Evolutionary conservation across 2,113 vertebrate species (phyloP).

Genomic region (Notarius quadriscutis): DNA sequence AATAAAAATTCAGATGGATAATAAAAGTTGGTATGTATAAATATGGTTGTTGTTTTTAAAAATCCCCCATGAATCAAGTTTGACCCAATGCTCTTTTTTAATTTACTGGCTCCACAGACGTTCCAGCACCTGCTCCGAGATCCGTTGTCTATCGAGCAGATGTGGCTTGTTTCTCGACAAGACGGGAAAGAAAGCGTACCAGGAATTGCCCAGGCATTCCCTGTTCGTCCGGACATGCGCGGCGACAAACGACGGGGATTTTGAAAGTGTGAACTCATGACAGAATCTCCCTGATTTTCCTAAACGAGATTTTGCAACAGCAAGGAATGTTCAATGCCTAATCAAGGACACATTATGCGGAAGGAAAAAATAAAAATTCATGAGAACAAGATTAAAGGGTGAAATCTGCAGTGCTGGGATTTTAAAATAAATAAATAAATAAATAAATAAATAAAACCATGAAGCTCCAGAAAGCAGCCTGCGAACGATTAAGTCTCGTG

Average conservation of each 20-base stretch:
- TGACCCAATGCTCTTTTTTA: constrained; percentile 56
- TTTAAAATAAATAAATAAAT: neutral
- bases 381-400: neutral
- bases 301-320: constrained; percentile 21
- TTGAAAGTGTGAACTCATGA: constrained; percentile 20
- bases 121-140: constrained; percentile 50
- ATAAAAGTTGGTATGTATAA: constrained; percentile 16
- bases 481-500: neutral
- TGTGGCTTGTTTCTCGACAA: neutral
- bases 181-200: neutral
- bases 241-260: neutral
- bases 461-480: neutral
- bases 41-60: neutral
- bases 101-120: constrained; percentile 36
- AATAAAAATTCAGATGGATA: neutral
- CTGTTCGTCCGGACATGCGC: neutral
- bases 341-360: neutral
- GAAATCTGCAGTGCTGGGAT: neutral
- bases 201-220: constrained; percentile 11
- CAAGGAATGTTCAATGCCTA: neutral
- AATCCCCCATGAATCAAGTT: neutral
- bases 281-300: neutral
- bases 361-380: neutral
- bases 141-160: constrained; percentile 25
- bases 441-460: neutral